Conservation (phyloP, 2,888 invertebrate genomes). For the Leptogaster cylindrica region DNA sequence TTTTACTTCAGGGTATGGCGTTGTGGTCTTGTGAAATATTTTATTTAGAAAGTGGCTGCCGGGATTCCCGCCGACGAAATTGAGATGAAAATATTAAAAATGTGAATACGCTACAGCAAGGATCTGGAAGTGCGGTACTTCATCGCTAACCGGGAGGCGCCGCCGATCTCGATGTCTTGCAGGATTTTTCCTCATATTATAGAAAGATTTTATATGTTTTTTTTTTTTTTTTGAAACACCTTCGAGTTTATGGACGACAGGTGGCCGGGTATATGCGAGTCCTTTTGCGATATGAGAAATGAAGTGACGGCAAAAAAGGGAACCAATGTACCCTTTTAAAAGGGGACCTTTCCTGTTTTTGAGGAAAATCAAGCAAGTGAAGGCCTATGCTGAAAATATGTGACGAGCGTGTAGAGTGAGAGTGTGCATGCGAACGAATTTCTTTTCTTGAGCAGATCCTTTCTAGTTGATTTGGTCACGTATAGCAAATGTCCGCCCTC, state of each 20-base stretch:
- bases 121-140: conserved; percentile 8
- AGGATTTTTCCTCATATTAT: conserved; percentile 13
- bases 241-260: conserved; percentile 11
- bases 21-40: conserved; percentile 39
- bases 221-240: neutral
- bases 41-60: conserved; percentile 32
- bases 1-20: conserved; percentile 5
- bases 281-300: neutral
- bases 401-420: conserved; percentile 22
- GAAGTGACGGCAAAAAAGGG: conserved; percentile 22
- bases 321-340: conserved; percentile 38
- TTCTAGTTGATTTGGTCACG: conserved; percentile 47
- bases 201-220: no score
- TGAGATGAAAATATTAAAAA: conserved; percentile 44
- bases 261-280: neutral
- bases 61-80: conserved; percentile 21
- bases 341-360: conserved; percentile 22
- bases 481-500: conserved; percentile 39
- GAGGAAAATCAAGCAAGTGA: conserved; percentile 20
- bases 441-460: conserved; percentile 41
- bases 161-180: neutral
- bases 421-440: conserved; percentile 21
- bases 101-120: conserved; percentile 34
- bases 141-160: conserved; percentile 5
- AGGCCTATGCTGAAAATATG: conserved; percentile 32